Evolutionary conservation across 2,888 invertebrate species (phyloP), one percentile per base, ranked within the genome.

Genomic region (Rosalia funebris): DNA sequence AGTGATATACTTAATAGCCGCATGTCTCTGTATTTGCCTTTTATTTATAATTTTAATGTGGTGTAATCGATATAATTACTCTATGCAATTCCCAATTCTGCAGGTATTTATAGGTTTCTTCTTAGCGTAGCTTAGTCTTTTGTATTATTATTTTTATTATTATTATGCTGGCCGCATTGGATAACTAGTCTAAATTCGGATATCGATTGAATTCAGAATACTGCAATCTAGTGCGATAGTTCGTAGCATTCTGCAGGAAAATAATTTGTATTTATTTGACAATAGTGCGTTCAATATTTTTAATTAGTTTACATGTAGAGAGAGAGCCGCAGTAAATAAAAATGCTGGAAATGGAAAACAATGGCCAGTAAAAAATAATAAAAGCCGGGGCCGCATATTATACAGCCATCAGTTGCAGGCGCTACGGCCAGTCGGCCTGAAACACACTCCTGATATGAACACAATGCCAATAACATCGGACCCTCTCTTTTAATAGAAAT

Each of bases 321-420:
- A 57, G 41, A 59, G 58, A 56, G 25, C 45, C 12, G 58, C 65
- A 48, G 41, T 63, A 70, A 70, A 72, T 71, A 73, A 71, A 73
- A 69, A 67, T 69, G 69, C 69, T 67, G 71, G 68, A 74, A 76
- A 73, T 71, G 73, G 73, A 72, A 77, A 78, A 79, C 77, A 79
- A 78, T 77, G 71, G 72, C 63, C 70, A 65, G 72, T 72, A 74
- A 77, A 77, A 76, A 76, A 76, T 74, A 75, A 76, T 74, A 75
- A 76, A 76, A 76, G 70, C 73, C 55, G 68, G 70, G 52, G 52
- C 41, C 31, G 72, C 66, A 75, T 72, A 78, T 79, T 79, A 79
- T 79, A 75, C 76, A 70, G 76, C 78, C 74, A 78, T 78, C 78
- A 78, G 76, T 71, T 77, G 77, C 79, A 79, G 77, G 72, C 77